A percentile compares a stretch with the other conserved stretches of the same genome.
phyloP scores from a whole-genome alignment of 2,888 invertebrate species.

The Rhagium mordax region DNA sequence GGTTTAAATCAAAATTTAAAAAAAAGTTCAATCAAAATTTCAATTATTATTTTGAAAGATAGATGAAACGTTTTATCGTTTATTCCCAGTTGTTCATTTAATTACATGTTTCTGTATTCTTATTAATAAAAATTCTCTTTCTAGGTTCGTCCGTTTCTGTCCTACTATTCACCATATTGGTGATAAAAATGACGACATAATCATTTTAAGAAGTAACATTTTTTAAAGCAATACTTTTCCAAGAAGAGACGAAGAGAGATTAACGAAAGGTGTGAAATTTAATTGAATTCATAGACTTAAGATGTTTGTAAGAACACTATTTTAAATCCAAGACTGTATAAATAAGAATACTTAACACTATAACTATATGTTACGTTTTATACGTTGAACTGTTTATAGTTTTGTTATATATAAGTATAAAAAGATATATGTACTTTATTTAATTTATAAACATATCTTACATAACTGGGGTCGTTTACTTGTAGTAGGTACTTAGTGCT shows the following conservation, averaged over 20 bases:
- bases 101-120: background rate
- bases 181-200: conserved; percentile 46
- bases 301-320: conserved; percentile 26
- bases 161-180: conserved; percentile 35
- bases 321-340: conserved; percentile 35
- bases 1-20: too few relatives aligned
- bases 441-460: conserved; percentile 27
- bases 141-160: conserved; percentile 23
- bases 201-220: conserved; percentile 41
- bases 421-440: conserved; percentile 8
- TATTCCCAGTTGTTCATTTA: too few relatives aligned
- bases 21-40: too few relatives aligned
- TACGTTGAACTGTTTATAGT: conserved; percentile 38
- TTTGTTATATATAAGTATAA: conserved; percentile 10
- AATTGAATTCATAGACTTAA: conserved; percentile 19
- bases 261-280: conserved; percentile 19
- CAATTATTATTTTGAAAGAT: too few relatives aligned
- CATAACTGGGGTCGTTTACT: conserved; percentile 6
- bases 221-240: conserved; percentile 44
- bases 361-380: conserved; percentile 39
- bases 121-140: background rate
- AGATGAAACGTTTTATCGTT: too few relatives aligned
- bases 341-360: conserved; percentile 33
- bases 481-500: background rate
- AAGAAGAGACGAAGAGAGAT: conserved; percentile 18